Evolutionary conservation across 2,113 vertebrate genomes (phyloP), one percentile per base, ranked within the genome.

Genomic region (Eira barbara): DNA sequence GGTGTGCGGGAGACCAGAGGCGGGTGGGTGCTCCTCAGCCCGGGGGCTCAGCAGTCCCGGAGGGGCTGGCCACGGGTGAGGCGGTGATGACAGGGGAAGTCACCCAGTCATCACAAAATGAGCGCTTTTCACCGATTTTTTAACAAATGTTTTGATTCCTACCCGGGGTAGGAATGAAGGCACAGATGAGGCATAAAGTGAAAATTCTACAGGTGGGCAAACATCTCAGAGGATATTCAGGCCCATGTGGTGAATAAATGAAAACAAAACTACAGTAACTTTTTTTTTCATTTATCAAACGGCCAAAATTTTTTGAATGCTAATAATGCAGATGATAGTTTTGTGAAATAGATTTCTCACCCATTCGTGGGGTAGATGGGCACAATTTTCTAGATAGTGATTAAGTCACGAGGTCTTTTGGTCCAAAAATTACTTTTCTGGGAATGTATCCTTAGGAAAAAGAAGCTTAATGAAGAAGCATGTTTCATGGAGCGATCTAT

Each of bases 351-450:
- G 7, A 21, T 12, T 55, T 55, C 55, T 67, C n/a, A 27, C 11
- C 31, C 3, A 25, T 21, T 23, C 7, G 0, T 6, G n/a, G 45
- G 21, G 20, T 47, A 49, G 15, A 57, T 7, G 55, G 45, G 23
- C 17, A 1, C 13, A 25, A 7, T 18, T 4, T 86, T 63, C 82
- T 39, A 63, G 76, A 34, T 9, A 57, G 21, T 36, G 55, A 81
- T 52, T 81, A 25, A 93, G 65, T 63, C 57, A 74, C 31, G 6
- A 18, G 47, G 20, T 31, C 34, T 12, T 95, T 88, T 84, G 52
- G 67, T 69, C 52, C 63, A 27, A n/a, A 74, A n/a, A 59, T 91
- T 61, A 57, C 45, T 88, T 91, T 78, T 65, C 49, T 95, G 80
- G 55, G 81, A 90, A 36, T 17, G 69, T 18, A 42, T 61, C 59